phyloP scores from a whole-genome alignment of 1,140 invertebrate genomes.

The Leguminivora glycinivorella region DNA sequence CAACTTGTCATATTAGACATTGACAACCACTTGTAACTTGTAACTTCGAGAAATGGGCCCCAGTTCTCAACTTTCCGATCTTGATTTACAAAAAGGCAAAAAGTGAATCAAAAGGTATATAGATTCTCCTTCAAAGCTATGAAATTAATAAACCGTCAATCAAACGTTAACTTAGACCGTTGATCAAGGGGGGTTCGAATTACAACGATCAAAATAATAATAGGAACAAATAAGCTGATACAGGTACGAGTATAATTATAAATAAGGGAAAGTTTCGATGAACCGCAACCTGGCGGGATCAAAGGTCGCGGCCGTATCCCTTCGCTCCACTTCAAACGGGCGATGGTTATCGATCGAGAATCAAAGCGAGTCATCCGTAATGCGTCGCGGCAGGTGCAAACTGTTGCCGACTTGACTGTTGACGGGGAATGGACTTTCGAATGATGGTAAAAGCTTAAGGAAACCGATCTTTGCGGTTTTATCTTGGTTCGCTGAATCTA shows the following conservation, averaged over 20 bases:
- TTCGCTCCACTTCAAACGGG: constrained; percentile 19
- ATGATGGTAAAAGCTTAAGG: not conserved
- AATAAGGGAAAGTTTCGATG: constrained; percentile 20
- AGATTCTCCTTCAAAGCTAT: too few relatives aligned
- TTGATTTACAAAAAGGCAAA: too few relatives aligned
- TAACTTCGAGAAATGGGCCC: too few relatives aligned
- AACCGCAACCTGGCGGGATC: constrained; percentile 25
- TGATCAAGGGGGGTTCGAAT: too few relatives aligned
- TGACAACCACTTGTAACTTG: too few relatives aligned
- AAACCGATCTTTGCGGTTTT: not conserved
- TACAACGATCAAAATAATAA: not conserved
- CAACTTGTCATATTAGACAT: too few relatives aligned
- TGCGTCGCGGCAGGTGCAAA: constrained; percentile 20
- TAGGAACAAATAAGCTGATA: not conserved
- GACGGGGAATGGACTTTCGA: not conserved
- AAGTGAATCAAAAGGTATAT: too few relatives aligned
- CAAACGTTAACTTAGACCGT: too few relatives aligned
- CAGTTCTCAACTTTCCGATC: too few relatives aligned
- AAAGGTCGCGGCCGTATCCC: constrained; percentile 16
- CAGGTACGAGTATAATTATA: constrained; percentile 2
- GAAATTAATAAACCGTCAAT: too few relatives aligned
- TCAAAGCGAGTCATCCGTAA: constrained; percentile 21
- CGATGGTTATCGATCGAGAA: constrained; percentile 26
- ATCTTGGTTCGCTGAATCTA: too few relatives aligned
- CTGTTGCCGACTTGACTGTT: not conserved